Conservation (phyloP, 2,888 invertebrate genomes). For the Drosophila ezoana region DNA sequence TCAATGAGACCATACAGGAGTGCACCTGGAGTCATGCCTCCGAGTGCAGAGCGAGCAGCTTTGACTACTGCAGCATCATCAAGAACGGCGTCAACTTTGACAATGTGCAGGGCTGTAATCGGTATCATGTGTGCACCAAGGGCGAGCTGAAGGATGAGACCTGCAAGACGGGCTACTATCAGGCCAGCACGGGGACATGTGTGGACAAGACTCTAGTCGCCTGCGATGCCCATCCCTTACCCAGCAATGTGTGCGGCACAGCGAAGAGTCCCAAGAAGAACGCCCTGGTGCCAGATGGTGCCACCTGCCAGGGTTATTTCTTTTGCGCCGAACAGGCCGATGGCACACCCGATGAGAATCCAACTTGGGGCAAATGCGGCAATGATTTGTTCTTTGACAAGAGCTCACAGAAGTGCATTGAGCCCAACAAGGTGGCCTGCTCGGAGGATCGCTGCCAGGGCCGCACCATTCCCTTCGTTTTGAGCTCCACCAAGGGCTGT, state of each 20-base stretch:
- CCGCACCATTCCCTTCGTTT: constrained; percentile 67
- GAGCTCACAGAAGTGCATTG: constrained; percentile 46
- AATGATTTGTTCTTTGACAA: constrained; percentile 69
- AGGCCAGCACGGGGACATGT: constrained; percentile 52
- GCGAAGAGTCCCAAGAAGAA: constrained; percentile 41
- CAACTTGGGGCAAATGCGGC: constrained; percentile 67
- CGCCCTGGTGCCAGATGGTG: constrained; percentile 49
- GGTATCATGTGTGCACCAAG: constrained; percentile 61
- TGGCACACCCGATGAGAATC: constrained; percentile 58
- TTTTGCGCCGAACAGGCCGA: constrained; percentile 53
- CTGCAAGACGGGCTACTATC: constrained; percentile 58
- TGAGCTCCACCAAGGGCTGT: constrained; percentile 66
- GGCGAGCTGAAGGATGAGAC: constrained; percentile 35
- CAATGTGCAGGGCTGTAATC: constrained; percentile 49
- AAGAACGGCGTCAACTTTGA: constrained; percentile 66
- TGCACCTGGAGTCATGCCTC: constrained; percentile 53
- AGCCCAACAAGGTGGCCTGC: constrained; percentile 62
- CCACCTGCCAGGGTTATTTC: constrained; percentile 77
- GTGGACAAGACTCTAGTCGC: constrained; percentile 37
- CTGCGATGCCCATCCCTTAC: constrained; percentile 60
- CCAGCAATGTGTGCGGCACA: constrained; percentile 62
- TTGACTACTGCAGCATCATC: constrained; percentile 72
- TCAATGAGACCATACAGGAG: constrained; percentile 51
- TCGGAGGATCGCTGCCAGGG: constrained; percentile 80
- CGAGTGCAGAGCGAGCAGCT: constrained; percentile 45